These are phyloP conservation scores for Syngnathus scovelli DNA, from an alignment of 2,113 vertebrate genomes.

Conservation along the genomic window DNA sequence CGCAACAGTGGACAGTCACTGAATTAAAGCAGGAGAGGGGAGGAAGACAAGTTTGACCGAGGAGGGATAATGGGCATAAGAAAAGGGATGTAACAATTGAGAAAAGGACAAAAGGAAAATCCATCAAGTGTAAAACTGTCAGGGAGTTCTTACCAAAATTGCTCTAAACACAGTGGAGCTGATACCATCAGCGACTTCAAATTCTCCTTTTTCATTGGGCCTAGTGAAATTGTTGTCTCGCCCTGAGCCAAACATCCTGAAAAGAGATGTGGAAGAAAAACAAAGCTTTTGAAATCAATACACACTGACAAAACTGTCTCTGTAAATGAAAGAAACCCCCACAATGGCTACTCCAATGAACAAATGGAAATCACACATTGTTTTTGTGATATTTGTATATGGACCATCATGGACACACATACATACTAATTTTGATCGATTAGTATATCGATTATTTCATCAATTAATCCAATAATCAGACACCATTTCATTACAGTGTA, in stretches of 20 bases:
- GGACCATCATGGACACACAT: no score
- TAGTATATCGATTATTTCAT: no score
- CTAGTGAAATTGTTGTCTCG: constrained; percentile 95
- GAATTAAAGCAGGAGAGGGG: neutral
- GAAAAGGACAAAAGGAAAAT: neutral
- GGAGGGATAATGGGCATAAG: neutral
- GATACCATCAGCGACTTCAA: constrained; percentile 96
- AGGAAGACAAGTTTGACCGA: neutral
- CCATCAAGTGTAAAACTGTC: constrained; percentile 1
- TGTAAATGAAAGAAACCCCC: neutral
- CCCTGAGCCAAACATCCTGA: constrained; percentile 95
- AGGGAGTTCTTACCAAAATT: constrained; percentile 81
- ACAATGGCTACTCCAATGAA: neutral
- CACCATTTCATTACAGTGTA: no score
- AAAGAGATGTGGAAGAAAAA: constrained; percentile 11
- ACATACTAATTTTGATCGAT: no score
- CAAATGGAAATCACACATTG: no score
- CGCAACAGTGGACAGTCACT: neutral
- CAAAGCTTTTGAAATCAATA: no score
- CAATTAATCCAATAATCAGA: no score
- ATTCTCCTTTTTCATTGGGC: constrained; percentile 97
- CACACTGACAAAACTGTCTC: no score
- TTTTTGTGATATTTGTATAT: no score
- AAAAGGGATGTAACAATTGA: neutral
- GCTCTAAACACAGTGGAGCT: constrained; percentile 94